Evolutionary conservation across 2,113 vertebrate species (phyloP), one percentile per base, ranked within the genome.

Genomic region (Oryzias celebensis): DNA sequence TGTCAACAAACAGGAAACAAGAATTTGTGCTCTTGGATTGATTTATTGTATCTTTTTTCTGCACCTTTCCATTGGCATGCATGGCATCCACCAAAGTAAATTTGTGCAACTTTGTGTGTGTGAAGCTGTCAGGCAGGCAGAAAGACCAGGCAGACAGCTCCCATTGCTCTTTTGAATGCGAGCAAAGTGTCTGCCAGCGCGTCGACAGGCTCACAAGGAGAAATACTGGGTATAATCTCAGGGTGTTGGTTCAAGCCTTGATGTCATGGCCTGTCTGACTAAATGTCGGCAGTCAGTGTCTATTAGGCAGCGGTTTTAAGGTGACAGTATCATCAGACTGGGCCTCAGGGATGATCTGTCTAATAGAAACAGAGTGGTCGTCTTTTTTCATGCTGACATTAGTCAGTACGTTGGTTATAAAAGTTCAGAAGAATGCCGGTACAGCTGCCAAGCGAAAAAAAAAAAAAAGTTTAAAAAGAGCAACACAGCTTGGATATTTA

Each of bases 161-260:
- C 75, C 71, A 55, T 72, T 81, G 75, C 66, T 78, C 80, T 77
- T 77, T 73, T 72, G 48, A 24, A 50, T 0, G 68, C 65, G 58
- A 51, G 72, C 53, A 47, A 67, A 60, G 61, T 44, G 36, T 76
- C 68, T 78, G 75, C 77, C 66, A 62, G 24, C 7, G 10, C 14
- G 73, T 75, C 57, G 45, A 67, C 82, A 78, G 23, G 20, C 75
- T 73, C 24, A 16, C 71, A 36, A 58, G 48, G 54, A 81, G 31
- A 79, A 71, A 75, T 20, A 15, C 67, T 53, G 72, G 62, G 42
- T 68, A 46, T 53, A 44, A 79, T 79, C 72, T 45, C 49, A 31
- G 61, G 71, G 52, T 15, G 28, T 51, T 50, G 31, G 53, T 47
- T 66, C 36, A 12, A 18, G 26, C 24, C 52, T 42, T 10, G 3